Conservation (phyloP, 2,113 vertebrate genomes). For the Macaca mulatta region DNA sequence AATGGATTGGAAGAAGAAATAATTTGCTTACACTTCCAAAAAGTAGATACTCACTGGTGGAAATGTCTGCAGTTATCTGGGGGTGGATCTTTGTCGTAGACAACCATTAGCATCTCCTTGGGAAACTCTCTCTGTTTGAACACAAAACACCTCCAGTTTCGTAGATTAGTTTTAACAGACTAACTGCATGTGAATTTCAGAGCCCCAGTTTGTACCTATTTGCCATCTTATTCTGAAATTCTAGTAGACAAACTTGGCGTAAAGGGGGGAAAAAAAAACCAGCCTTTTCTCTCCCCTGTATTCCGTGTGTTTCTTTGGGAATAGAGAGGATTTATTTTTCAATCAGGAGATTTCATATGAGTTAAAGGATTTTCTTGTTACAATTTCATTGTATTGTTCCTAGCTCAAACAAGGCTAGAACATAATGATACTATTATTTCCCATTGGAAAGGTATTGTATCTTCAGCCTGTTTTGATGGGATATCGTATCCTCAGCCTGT, state of each 20-base stretch:
- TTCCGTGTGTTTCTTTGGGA: slow-evolving; percentile 9
- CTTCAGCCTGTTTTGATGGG: not conserved
- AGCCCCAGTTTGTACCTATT: not conserved
- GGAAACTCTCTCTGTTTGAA: not conserved
- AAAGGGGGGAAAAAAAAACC: not conserved
- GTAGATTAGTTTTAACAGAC: not conserved
- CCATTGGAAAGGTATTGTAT: not conserved
- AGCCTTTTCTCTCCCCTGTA: not conserved
- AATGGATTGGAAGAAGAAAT: not conserved
- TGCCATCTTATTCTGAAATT: not conserved
- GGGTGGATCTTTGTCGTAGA: not conserved
- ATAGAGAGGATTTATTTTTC: slow-evolving; percentile 21
- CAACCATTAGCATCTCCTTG: not conserved
- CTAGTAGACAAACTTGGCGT: not conserved
- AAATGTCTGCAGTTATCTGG: not conserved
- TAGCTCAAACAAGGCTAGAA: not conserved
- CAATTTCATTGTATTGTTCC: slow-evolving; percentile 39
- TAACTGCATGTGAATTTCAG: not conserved
- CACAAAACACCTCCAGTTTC: not conserved
- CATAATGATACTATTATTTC: not conserved
- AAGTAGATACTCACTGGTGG: not conserved
- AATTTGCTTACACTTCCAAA: not conserved
- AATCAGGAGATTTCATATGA: not conserved
- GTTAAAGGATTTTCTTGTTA: slow-evolving; percentile 50
- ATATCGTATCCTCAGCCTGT: not conserved